Evolutionary conservation across 2,797 vertebrate genomes (phyloP).

Genomic region (Anableps anableps): DNA sequence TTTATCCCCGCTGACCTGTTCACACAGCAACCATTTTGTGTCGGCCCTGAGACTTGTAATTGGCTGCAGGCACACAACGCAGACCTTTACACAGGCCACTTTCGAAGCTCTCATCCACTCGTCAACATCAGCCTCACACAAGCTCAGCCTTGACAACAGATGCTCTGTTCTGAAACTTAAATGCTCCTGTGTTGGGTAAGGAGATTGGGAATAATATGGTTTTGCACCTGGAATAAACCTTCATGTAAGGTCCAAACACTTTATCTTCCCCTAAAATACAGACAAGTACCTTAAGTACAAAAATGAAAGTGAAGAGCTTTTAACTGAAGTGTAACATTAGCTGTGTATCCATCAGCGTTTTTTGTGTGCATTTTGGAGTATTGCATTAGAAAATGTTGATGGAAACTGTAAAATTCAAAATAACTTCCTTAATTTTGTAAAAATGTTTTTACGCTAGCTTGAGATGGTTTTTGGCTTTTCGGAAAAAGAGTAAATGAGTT

Average conservation of each 20-base stretch:
- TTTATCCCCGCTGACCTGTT: constrained; percentile 62
- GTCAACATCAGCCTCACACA: constrained; percentile 71
- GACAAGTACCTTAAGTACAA: neutral
- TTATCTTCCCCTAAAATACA: constrained; percentile 13
- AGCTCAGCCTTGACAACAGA: constrained; percentile 57
- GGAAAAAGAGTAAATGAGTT: neutral
- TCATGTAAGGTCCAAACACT: constrained; percentile 5
- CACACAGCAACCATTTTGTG: constrained; percentile 78
- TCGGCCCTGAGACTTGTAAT: constrained; percentile 60
- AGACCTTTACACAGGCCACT: constrained; percentile 71
- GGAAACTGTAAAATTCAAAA: neutral
- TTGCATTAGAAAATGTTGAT: neutral
- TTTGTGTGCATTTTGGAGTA: neutral
- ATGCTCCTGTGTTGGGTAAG: constrained; percentile 43
- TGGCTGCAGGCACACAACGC: constrained; percentile 72
- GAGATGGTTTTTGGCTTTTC: neutral
- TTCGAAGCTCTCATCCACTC: constrained; percentile 71
- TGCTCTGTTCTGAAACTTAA: constrained; percentile 64
- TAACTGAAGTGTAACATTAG: too few relatives aligned
- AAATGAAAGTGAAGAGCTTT: neutral
- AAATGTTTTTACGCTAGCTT: neutral
- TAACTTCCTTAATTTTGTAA: neutral
- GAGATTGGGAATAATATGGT: constrained; percentile 21
- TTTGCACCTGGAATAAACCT: constrained; percentile 47
- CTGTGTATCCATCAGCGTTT: neutral